Percentiles rank a stretch among this genome's conserved stretches.
Conservation (phyloP, 1,140 invertebrate genomes). For the Achroia grisella region DNA sequence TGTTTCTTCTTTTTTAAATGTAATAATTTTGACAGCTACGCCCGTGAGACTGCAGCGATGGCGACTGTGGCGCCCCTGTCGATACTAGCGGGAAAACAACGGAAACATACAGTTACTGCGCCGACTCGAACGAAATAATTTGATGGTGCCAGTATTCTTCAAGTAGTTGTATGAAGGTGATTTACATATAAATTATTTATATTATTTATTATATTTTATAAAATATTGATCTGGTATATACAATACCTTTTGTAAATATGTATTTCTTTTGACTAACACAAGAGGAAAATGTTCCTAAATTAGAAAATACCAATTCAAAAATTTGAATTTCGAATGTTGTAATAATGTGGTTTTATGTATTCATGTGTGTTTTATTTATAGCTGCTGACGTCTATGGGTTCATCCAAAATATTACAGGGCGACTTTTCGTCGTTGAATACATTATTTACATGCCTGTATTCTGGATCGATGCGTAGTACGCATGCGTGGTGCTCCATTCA, state of each 20-base stretch:
- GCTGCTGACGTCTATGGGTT: neutral
- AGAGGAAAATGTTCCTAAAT: too few species aligned
- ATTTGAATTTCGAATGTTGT: too few species aligned
- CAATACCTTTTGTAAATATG: slow-evolving; percentile 4
- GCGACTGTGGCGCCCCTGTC: slow-evolving; percentile 48
- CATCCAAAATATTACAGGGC: slow-evolving; percentile 12
- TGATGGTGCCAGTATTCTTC: slow-evolving; percentile 16
- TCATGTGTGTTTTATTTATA: slow-evolving; percentile 5
- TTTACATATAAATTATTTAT: neutral
- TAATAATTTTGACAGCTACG: slow-evolving; percentile 51
- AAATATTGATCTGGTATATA: too few species aligned
- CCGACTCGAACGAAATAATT: slow-evolving; percentile 34
- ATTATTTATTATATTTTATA: neutral
- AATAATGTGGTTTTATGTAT: too few species aligned
- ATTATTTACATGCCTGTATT: slow-evolving; percentile 42
- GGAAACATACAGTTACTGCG: slow-evolving; percentile 28
- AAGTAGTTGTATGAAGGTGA: neutral
- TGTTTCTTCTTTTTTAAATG: neutral
- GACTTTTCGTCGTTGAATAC: slow-evolving; percentile 28
- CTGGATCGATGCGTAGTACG: slow-evolving; percentile 51
- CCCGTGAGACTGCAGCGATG: slow-evolving; percentile 41
- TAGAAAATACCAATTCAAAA: too few species aligned
- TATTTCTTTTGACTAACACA: too few species aligned
- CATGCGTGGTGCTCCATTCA: slow-evolving; percentile 45
- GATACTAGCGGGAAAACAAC: slow-evolving; percentile 34